Evolutionary conservation across 2,113 vertebrate species (phyloP), one percentile per base, ranked within the genome.

Genomic region (Larimichthys polyactis): DNA sequence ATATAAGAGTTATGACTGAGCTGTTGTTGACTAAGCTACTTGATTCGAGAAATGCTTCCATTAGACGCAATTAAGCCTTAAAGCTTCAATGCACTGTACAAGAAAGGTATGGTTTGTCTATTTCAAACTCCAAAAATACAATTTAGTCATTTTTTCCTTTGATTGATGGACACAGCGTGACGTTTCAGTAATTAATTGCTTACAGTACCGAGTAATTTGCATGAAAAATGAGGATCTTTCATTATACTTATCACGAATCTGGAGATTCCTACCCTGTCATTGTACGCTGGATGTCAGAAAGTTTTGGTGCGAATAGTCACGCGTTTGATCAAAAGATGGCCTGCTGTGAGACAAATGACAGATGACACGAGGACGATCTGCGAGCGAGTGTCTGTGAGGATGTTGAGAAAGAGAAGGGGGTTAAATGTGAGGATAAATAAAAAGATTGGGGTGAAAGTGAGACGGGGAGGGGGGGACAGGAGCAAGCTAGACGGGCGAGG

Each of bases 161-260:
- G 79, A 85, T 29, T 76, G 80, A 82, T 29, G 43, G 54, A 49
- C 55, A 29, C 75, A 78, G 71, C 75, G 6, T n/a, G 72, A 75
- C 6, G 4, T 60, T 32, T 67, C 19, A 11, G 62, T 81, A 17
- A 87, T 82, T 83, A 75, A 81, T 83, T 70, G 70, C 75, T 63
- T 44, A 63, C 52, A 71, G 55, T 19, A 51, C 3, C 0, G 11
- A 79, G 81, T 84, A 22, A 86, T 91, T 88, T 83, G 66, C 71
- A 88, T 84, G 44, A 58, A 69, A 44, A 85, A 68, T 73, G 29
- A 64, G 49, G 44, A 69, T 69, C n/a, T 81, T 77, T 32, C 59
- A 65, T 75, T 68, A 64, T 62, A 78, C 82, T 46, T 51, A 77
- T 78, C 66, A 59, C 49, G 49, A 67, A 29, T 20, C 32, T 27